These are phyloP conservation scores for Dolichomitus sp. DNA, from an alignment of 2,888 invertebrate genomes.

Conservation along the genomic window DNA sequence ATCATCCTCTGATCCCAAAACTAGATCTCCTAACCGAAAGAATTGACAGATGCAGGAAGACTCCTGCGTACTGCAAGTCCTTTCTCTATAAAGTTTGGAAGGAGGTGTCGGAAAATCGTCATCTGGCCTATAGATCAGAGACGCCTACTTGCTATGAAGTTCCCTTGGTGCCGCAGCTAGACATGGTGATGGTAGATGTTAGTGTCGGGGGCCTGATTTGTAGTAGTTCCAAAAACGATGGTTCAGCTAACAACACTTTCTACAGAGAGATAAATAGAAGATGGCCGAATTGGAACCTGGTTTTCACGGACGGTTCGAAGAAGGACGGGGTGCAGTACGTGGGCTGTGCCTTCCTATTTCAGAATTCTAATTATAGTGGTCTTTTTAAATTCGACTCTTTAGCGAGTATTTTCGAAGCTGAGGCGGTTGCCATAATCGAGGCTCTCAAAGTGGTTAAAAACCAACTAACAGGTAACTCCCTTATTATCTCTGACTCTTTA, in stretches of 20 bases:
- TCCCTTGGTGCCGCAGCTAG: not conserved
- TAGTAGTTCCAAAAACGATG: not conserved
- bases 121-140: not conserved
- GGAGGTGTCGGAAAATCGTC: not conserved
- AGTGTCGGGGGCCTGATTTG: not conserved
- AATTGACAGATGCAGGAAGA: not conserved
- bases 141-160: not conserved
- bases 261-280: not conserved
- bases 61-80: not conserved
- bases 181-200: not conserved
- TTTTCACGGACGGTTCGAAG: not conserved
- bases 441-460: conserved; percentile 2
- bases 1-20: not conserved
- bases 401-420: conserved; percentile 11
- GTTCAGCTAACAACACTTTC: not conserved
- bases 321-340: not conserved
- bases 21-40: not conserved
- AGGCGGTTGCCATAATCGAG: conserved; percentile 1
- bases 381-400: not conserved
- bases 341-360: not conserved
- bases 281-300: not conserved
- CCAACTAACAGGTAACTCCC: no score
- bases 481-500: conserved; percentile 5
- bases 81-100: not conserved
- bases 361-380: not conserved